Base-by-base conservation (phyloP, 2,888 invertebrate genomes). In the Agrilus mali region DNA sequence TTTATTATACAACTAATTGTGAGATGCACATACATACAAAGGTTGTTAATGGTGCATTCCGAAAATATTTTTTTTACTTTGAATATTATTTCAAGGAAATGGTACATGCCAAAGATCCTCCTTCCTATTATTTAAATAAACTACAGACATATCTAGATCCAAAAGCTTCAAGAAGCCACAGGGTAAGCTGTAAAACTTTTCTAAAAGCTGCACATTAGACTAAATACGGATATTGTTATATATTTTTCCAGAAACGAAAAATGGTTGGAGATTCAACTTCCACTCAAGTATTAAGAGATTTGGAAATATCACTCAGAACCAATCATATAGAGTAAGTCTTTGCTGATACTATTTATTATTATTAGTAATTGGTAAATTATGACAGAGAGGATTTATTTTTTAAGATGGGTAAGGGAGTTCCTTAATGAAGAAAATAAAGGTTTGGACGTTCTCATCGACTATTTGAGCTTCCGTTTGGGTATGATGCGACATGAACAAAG, bases 381-480 rank as follows among this genome's bases (percentile, higher is more conserved):
- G 1, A 16, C 16, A 40, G 14, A 4, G 14, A 33, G 27, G 27
- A 6, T 37, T 51, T 49, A 1, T 38, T 14, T 53, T 67, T 72
- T 20, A 68, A 94, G 93, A 73, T 98, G 98, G 98, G 98, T 98
- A 43, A 82, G 93, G 58, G 94, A 96, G 70, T 98, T 98, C 71
- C 76, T 98, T 49, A 90, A 93, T 70, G 92, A 95, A 57, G 85
- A 88, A 54, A 96, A 97, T 71, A 86, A 88, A 63, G 98, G 98
- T 13, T 71, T 98, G 54, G 95, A 96, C 70, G 90, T 96, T 50
- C 76, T 98, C 54, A 89, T 98, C 57, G 95, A 97, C 71, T 98
- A 98, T 75, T 79, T 98, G 59, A 90, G 90, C 73, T 92, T 92
- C 73, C 78, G 93, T 57, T 73, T 92, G 61, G 84, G 86, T 63